Conservation (phyloP, 2,797 vertebrate genomes). For the Protonibea diacanthus region DNA sequence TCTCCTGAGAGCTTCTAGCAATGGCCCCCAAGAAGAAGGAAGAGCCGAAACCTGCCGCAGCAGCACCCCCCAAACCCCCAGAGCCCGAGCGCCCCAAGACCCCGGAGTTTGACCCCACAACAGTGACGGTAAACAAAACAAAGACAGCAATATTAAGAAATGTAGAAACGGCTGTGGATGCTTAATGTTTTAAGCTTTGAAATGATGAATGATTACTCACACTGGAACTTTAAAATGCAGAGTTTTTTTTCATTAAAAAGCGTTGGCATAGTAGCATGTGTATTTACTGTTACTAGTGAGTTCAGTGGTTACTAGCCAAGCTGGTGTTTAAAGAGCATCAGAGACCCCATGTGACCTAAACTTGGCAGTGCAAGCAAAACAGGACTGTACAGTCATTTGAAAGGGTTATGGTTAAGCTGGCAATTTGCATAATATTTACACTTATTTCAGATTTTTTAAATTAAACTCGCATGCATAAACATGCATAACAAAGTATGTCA, state of each 20-base stretch:
- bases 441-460: not conserved
- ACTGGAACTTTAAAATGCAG: not conserved
- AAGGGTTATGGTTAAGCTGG: not conserved
- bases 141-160: not conserved
- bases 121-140: conserved; percentile 87
- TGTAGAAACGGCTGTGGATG: not conserved
- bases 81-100: conserved; percentile 92
- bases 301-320: not conserved
- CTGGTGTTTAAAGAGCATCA: conserved; percentile 62
- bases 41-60: conserved; percentile 87
- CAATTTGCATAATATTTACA: not conserved
- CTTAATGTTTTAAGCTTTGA: not conserved
- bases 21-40: conserved; percentile 99
- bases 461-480: conserved; percentile 7
- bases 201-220: not conserved
- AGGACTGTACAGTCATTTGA: not conserved
- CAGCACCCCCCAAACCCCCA: conserved; percentile 78
- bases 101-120: conserved; percentile 89
- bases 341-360: conserved; percentile 74
- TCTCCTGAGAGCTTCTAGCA: conserved; percentile 40
- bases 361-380: conserved; percentile 59
- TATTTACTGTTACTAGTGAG: not conserved
- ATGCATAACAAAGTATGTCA: not conserved
- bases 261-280: not conserved
- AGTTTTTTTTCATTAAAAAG: not conserved